Base-by-base conservation (phyloP, 2,797 vertebrate species). In the Hoplostethus atlanticus region DNA sequence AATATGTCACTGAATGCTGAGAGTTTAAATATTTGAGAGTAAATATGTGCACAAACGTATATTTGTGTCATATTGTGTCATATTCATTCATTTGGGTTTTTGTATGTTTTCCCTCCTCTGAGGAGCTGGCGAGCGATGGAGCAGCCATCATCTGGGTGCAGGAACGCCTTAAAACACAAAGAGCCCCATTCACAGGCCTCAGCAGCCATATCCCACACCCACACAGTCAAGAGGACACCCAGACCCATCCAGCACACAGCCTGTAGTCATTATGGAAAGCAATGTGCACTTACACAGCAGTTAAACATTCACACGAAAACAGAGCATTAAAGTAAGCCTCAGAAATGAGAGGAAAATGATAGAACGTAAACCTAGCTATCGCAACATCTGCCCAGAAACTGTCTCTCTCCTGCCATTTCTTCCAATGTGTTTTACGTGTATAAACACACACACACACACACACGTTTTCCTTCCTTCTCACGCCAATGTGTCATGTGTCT, bases 131-230 rank as follows among this genome's bases (percentile, higher is more conserved):
- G 54, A 76, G 83, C 53, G 59, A 85, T 77, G 48, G 71, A 52
- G 61, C 71, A 8, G 15, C 31, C 76, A 56, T 77, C 79, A 68
- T 80, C 79, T 70, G 44, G 51, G 40, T 3, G 48, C n/a, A 62
- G 83, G 10, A 63, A 80, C 66, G 79, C 62, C 65, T 86, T 52
- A 40, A 63, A 80, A 81, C 72, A 91, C 91, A 92, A 92, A 90
- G 89, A 87, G 53, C 64, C 71, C 79, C 83, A 86, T 90, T 91
- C 84, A 92, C 68, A 83, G 77, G 48, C 71, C 74, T 76, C 66
- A 36, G 75, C 1, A 53, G 79, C 65, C 56, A 30, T 42, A 69
- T 73, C 80, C 83, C 79, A 83, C 90, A 83, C 85, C 79, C 85
- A 85, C 84, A 67, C 71, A 66, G 67, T 68, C 50, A 51, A 76